Evolutionary conservation across 1,140 invertebrate species (phyloP), one percentile per base, ranked within the genome.

Genomic region (Atopsyche davidsoni): DNA sequence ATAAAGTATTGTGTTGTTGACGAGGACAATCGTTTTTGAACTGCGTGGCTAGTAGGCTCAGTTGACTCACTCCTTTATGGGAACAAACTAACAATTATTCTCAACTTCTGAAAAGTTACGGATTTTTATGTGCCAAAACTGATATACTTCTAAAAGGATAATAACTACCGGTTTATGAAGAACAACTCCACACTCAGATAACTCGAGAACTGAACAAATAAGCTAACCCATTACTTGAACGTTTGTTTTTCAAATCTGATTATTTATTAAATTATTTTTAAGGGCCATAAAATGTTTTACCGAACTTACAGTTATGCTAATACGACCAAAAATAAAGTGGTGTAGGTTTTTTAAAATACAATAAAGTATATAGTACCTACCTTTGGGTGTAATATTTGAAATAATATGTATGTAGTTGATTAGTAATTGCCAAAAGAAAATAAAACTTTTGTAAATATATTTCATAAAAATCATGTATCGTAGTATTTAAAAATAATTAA

Each of bases 371-470:
- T 39, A 39, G 28, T 17, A 23, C n/a, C n/a, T n/a, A n/a, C n/a
- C n/a, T n/a, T n/a, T 31, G 35, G 47, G 18, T 50, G 43, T 50
- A 32, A 22, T 42, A 42, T 50, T 34, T 17, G 39, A 16, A 23
- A 34, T 18, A 14, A 49, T 39, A 18, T 39, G 17, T 39, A 17
- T 17, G 17, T 17, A 48, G 17, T 39, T 31, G 22, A 25, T 28
- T 25, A 48, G 46, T 24, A 3, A 50, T 50, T 42, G 47, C 47
- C 47, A 50, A 50, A 50, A 34, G 47, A 43, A 24, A 24, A 41
- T 32, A 23, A 42, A 24, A 24, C 28, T 24, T 31, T 36, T 38
- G 28, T 50, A 36, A 39, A 50, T 34, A 50, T 50, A 39, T 48
- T 16, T 22, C 25, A 18, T 25, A 18, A 18, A 18, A n/a, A 11